These are phyloP conservation scores for Tapera naevia DNA, from an alignment of 2,797 vertebrate species.

Conservation along the genomic window DNA sequence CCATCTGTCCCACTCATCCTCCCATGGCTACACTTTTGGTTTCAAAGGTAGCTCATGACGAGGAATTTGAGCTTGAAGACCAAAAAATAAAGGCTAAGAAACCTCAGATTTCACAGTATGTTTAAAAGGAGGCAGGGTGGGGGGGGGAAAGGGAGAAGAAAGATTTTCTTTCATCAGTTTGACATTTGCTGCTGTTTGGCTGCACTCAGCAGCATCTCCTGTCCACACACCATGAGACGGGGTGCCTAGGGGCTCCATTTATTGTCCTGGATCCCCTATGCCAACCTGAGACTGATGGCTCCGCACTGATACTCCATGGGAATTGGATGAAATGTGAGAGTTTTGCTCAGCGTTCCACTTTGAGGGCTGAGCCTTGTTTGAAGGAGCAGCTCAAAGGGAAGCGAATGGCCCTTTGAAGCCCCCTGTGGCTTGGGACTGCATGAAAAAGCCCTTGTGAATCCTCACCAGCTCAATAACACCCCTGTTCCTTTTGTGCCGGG, in stretches of 20 bases:
- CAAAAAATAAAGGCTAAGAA: neutral
- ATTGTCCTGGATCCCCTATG: neutral
- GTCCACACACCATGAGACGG: fast-evolving
- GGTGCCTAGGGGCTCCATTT: fast-evolving
- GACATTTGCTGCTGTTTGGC: neutral
- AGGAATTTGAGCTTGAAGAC: neutral
- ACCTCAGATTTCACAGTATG: fast-evolving
- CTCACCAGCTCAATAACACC: neutral
- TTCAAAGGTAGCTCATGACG: neutral
- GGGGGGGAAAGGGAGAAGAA: neutral
- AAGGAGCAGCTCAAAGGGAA: conserved; percentile 56
- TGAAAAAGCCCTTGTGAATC: conserved; percentile 3
- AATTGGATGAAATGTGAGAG: neutral
- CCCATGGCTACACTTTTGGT: neutral
- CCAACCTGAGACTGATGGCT: neutral
- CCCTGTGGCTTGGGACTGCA: neutral
- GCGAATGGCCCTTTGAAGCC: conserved; percentile 39
- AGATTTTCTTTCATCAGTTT: neutral
- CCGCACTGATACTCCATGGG: neutral
- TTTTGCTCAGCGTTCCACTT: neutral
- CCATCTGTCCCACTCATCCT: neutral
- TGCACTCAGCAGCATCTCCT: neutral
- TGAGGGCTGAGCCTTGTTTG: conserved; percentile 38
- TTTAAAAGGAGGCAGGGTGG: neutral
- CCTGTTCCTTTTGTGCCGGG: neutral